These are phyloP conservation scores for Cyclophora punctaria DNA, from an alignment of 2,888 invertebrate genomes.

Conservation along the genomic window DNA sequence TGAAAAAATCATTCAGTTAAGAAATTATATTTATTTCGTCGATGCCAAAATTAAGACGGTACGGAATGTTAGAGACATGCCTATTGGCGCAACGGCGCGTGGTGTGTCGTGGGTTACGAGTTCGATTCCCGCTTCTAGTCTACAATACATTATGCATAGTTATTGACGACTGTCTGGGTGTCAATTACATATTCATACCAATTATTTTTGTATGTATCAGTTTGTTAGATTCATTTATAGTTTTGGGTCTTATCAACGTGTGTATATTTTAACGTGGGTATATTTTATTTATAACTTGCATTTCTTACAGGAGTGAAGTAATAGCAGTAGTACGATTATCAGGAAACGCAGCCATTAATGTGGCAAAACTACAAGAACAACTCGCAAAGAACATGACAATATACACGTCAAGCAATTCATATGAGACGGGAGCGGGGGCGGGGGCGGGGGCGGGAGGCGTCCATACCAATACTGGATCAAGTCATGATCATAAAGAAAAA, in stretches of 20 bases:
- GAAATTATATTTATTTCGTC: too few relatives aligned
- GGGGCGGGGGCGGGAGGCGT: constrained; percentile 20
- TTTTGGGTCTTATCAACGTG: background rate
- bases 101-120: too few relatives aligned
- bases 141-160: too few relatives aligned
- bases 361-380: constrained; percentile 81
- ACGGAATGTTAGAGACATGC: too few relatives aligned
- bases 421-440: constrained; percentile 22
- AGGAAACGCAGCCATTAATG: constrained; percentile 80
- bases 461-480: constrained; percentile 14
- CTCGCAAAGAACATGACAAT: constrained; percentile 64
- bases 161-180: too few relatives aligned
- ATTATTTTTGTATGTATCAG: background rate
- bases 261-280: too few relatives aligned
- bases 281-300: background rate
- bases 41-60: too few relatives aligned
- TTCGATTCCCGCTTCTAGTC: too few relatives aligned
- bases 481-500: constrained; percentile 30
- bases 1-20: too few relatives aligned
- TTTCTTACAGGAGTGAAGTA: constrained; percentile 78
- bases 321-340: constrained; percentile 81
- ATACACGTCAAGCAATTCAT: constrained; percentile 47
- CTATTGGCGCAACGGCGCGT: too few relatives aligned
- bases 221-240: background rate
- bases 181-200: background rate